Base-by-base conservation (phyloP, 2,113 vertebrate species). In the Ammodytes marinus region DNA sequence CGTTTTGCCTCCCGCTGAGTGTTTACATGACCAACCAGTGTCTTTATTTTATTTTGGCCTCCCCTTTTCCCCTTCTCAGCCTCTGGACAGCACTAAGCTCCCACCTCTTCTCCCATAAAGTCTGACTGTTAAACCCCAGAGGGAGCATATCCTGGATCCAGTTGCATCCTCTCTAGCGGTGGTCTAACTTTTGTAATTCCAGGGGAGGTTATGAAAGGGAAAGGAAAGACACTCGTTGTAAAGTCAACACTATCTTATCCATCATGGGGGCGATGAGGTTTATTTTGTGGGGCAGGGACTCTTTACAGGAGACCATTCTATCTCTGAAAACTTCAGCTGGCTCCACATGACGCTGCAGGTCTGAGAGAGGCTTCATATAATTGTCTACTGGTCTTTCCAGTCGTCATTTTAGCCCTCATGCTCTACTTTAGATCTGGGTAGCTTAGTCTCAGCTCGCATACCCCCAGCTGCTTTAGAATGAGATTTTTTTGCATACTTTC, bases 361-460 rank as follows among this genome's bases (percentile, higher is more conserved):
- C 52, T n/a, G 43, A 58, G 54, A 50, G 35, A 39, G 43, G 66
- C 42, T 77, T 58, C 52, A 9, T 72, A 27, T 49, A 61, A 47
- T 37, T 37, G n/a, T 64, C 63, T 5, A 9, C 15, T 50, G 78
- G 12, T 53, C 54, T 37, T 47, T 69, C 42, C 43, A 45, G 1
- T n/a, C 15, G 6, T 77, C 59, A 74, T 75, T 64, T 50, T 17
- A 53, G 27, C 61, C 19, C 4, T 47, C 50, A 59, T 79, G 47
- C 70, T 68, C 39, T 2, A 52, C 49, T 80, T 42, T 75, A 55
- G 42, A 53, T 77, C 13, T 50, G 40, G 11, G 46, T 42, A 46
- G 68, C 19, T 84, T 67, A 80, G 69, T 80, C 54, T 87, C 59
- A 74, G 50, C 73, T 42, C 17, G 2, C 75, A 61, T 71, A 74